Percentiles rank a stretch among this genome's conserved stretches.
Conservation (phyloP, 2,888 invertebrate genomes). For the Tuta absoluta region DNA sequence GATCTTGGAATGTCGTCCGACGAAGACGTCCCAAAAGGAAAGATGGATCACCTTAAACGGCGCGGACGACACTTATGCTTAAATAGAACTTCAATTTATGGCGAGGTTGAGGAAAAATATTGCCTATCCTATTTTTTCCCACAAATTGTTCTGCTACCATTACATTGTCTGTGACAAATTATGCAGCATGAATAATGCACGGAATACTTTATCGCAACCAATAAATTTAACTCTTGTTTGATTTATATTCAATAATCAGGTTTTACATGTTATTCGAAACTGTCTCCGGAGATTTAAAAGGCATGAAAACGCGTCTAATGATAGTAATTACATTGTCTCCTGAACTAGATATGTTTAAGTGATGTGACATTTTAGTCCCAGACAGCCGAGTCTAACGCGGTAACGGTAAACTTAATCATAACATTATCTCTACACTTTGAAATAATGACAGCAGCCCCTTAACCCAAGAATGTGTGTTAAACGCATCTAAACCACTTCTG, state of each 20-base stretch:
- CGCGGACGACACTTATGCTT: constrained; percentile 58
- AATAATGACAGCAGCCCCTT: constrained; percentile 47
- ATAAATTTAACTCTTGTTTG: constrained; percentile 40
- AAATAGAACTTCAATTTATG: constrained; percentile 65
- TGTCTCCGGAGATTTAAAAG: constrained; percentile 37
- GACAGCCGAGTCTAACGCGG: constrained; percentile 39
- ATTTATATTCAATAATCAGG: constrained; percentile 48
- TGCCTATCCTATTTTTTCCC: constrained; percentile 21
- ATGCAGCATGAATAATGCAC: constrained; percentile 27
- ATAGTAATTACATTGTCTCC: constrained; percentile 48
- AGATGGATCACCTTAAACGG: constrained; percentile 60
- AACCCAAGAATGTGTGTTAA: constrained; percentile 64
- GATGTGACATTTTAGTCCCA: constrained; percentile 46
- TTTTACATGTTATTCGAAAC: constrained; percentile 38
- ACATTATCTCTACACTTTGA: constrained; percentile 54
- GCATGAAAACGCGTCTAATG: constrained; percentile 49
- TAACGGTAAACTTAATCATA: constrained; percentile 60
- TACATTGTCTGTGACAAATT: constrained; percentile 23
- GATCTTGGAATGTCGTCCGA: constrained; percentile 69
- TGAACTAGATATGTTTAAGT: constrained; percentile 48
- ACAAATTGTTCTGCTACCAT: constrained; percentile 18
- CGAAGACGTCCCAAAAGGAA: constrained; percentile 71
- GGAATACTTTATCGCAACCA: constrained; percentile 40
- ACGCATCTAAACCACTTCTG: constrained; percentile 55
- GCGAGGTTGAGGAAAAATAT: constrained; percentile 35